Conservation (phyloP, 2,797 vertebrate species). For the Masticophis lateralis region DNA sequence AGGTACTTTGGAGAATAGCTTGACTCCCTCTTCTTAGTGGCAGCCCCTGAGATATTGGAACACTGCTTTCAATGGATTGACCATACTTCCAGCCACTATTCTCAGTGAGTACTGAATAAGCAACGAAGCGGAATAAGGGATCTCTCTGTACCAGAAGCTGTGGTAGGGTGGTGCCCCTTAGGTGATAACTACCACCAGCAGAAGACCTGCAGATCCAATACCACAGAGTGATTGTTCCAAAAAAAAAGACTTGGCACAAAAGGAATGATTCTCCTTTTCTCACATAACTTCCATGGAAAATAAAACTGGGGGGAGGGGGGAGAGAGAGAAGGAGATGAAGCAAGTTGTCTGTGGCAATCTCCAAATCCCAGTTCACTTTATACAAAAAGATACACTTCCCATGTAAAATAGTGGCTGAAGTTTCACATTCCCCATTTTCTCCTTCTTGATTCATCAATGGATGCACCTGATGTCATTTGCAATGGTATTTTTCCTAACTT, state of each 20-base stretch:
- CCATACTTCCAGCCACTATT: neutral
- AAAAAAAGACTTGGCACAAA: neutral
- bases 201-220: no score
- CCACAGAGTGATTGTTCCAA: neutral
- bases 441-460: neutral
- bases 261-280: neutral
- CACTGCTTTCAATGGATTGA: neutral
- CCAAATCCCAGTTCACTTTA: neutral
- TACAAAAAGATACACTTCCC: neutral
- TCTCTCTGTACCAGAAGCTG: neutral
- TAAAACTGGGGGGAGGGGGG: neutral
- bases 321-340: neutral
- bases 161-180: neutral
- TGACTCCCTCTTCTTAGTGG: no score
- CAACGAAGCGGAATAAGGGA: neutral
- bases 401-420: neutral
- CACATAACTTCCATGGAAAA: neutral
- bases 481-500: neutral
- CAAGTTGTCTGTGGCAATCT: neutral
- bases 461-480: neutral
- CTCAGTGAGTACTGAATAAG: neutral
- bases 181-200: neutral
- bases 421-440: neutral
- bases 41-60: no score
- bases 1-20: no score